Evolutionary conservation across 2,888 invertebrate species (phyloP), one percentile per base, ranked within the genome.

Genomic region (Cloeon dipterum): DNA sequence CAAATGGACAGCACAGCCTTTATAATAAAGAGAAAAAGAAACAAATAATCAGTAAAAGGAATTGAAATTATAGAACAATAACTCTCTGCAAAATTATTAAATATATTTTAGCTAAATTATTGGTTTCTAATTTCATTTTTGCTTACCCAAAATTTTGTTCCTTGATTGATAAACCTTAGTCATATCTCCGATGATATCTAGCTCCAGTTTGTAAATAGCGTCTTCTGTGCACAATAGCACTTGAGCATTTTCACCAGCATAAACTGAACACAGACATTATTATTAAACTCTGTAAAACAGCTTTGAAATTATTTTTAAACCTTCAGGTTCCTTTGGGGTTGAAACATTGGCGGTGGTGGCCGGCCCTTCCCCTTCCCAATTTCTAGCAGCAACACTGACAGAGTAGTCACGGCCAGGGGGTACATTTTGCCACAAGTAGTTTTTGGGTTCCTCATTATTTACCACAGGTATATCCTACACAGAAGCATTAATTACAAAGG

Each of bases 331-430:
- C 7, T 69, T 62, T 3, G 73, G 71, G 1, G 82, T 83, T 4
- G 68, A 65, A 11, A 81, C 68, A 37, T 60, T 59, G 8, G 66
- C 65, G 37, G 59, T 59, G 1, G 73, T 70, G 4, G 67, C 56
- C 1, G 85, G 85, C 3, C 88, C 83, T 47, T 75, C 72, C 3
- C 86, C 86, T 20, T 72, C 68, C 2, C 67, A 67, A 50, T 86
- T 86, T 43, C 75, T 63, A 73, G 83, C 82, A 3, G 74, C 67
- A 17, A 86, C 66, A 11, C 73, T 70, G n/a, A 86, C 65, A 5
- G 70, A 70, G 51, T 85, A 88, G 48, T 74, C 74, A 17, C 68
- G 66, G 18, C 68, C 65, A 1, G 82, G 69, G 36, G 65, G 58
- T 42, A 86, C 58, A 50, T 77, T 73, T 59, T 72, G 73, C 47